Base-by-base conservation (phyloP, 1,140 invertebrate genomes). In the Spodoptera frugiperda region DNA sequence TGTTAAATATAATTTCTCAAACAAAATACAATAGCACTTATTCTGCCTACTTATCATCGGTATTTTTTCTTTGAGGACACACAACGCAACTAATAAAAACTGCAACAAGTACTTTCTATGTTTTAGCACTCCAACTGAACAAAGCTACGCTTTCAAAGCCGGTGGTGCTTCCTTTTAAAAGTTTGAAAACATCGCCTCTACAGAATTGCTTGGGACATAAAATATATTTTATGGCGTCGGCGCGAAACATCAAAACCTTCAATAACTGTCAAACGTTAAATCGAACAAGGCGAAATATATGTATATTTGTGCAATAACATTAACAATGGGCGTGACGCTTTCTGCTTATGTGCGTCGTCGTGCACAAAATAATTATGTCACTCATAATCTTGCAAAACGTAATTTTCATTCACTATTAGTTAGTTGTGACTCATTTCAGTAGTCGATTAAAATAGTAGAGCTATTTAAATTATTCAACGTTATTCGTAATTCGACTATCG, bases 171-270 rank as follows among this genome's bases (percentile, higher is more conserved):
- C 76, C 87, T 85, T 89, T 91, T 88, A 88, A 89, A 91, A 89
- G 82, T 88, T 83, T 78, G 83, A 86, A 91, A 89, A 86, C 85
- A 78, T 80, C 78, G 79, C 53, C 76, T 77, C 67, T 74, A 70
- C 78, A 87, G 81, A 87, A 89, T 89, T 85, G 84, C 84, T 84
- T 78, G 82, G 87, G 61, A 85, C 91, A 90, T 93, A 93, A 93
- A 93, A 92, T 89, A 89, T 89, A 80, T 91, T 93, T 93, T 92
- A 93, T 87, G 86, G 77, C 87, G 55, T 78, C 82, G 86, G 78
- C 84, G 84, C 87, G 86, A 83, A 87, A 90, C 87, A 87, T 90
- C 89, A 88, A 87, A 90, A 82, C 84, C 87, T 82, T 88, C 84
- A 89, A 90, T 90, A 90, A 86, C 85, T 82, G 82, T 83, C 85